Conservation (phyloP, 1,140 invertebrate species). For the Tetragnatha versicolor region DNA sequence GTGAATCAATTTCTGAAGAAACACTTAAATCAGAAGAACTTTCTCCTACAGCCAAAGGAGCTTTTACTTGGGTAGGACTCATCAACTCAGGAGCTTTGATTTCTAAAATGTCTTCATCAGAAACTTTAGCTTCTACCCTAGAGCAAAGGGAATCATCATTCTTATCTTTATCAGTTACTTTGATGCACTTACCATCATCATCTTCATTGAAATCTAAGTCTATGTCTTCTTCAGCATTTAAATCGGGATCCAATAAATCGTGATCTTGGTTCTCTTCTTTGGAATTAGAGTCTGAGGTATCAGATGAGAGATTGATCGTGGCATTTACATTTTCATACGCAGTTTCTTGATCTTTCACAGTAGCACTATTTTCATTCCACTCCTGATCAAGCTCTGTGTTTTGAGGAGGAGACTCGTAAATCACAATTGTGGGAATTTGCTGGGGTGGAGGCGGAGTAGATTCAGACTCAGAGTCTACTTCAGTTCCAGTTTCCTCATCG, state of each 20-base stretch:
- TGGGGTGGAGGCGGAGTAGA: constrained; percentile 65
- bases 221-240: too few species aligned
- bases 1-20: constrained; percentile 34
- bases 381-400: constrained; percentile 65
- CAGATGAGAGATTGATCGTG: constrained; percentile 6
- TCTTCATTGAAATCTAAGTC: not conserved
- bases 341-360: constrained; percentile 61
- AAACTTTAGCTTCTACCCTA: not conserved
- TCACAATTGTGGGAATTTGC: constrained; percentile 64
- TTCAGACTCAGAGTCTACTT: constrained; percentile 88
- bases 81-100: not conserved
- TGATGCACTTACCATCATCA: constrained; percentile 18
- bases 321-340: too few species aligned
- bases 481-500: constrained; percentile 68
- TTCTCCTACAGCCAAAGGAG: constrained; percentile 36
- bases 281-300: not conserved
- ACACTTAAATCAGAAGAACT: constrained; percentile 43
- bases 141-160: constrained; percentile 18
- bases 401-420: constrained; percentile 60
- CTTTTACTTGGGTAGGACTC: not conserved
- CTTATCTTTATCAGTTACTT: constrained; percentile 20
- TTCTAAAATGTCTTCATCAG: not conserved
- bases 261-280: not conserved
- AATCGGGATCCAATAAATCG: not conserved
- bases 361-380: constrained; percentile 72